Percentiles rank a stretch among this genome's conserved stretches.
phyloP scores from a whole-genome alignment of 1,140 invertebrate genomes.

The Ceratina japonica region DNA sequence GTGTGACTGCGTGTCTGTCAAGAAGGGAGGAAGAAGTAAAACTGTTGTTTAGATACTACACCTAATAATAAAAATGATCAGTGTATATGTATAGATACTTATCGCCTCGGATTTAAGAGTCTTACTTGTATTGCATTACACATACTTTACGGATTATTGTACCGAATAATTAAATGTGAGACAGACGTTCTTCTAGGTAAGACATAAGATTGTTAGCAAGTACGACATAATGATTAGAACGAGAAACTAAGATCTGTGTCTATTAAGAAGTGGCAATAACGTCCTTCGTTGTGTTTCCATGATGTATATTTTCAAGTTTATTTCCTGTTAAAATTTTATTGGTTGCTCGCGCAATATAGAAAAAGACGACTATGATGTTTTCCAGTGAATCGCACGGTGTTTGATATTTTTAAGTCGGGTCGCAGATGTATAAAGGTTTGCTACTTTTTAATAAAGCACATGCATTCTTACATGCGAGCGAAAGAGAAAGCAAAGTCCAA shows the following conservation, averaged over 20 bases:
- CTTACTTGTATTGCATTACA: constrained; percentile 57
- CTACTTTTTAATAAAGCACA: constrained; percentile 58
- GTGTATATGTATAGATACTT: constrained; percentile 68
- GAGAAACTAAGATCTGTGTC: constrained; percentile 31
- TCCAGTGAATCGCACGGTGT: too few species aligned
- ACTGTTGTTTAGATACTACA: constrained; percentile 65
- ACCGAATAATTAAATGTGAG: constrained; percentile 63
- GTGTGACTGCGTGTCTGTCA: constrained; percentile 68
- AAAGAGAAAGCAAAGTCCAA: constrained; percentile 56
- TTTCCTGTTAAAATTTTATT: too few species aligned
- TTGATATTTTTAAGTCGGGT: too few species aligned
- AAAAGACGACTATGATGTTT: too few species aligned
- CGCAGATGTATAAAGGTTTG: constrained; percentile 4
- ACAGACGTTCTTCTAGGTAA: constrained; percentile 59
- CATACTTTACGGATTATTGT: constrained; percentile 62
- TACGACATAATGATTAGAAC: constrained; percentile 50
- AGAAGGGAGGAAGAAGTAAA: constrained; percentile 35
- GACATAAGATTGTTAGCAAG: constrained; percentile 56
- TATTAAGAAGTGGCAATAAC: constrained; percentile 55
- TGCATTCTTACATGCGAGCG: constrained; percentile 42
- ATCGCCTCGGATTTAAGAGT: constrained; percentile 63
- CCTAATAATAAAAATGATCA: constrained; percentile 63
- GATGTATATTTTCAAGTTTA: neutral
- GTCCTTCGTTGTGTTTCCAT: constrained; percentile 1
- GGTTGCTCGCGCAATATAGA: too few species aligned